Conservation (phyloP, 1,140 invertebrate species). For the Goniozus legneri region DNA sequence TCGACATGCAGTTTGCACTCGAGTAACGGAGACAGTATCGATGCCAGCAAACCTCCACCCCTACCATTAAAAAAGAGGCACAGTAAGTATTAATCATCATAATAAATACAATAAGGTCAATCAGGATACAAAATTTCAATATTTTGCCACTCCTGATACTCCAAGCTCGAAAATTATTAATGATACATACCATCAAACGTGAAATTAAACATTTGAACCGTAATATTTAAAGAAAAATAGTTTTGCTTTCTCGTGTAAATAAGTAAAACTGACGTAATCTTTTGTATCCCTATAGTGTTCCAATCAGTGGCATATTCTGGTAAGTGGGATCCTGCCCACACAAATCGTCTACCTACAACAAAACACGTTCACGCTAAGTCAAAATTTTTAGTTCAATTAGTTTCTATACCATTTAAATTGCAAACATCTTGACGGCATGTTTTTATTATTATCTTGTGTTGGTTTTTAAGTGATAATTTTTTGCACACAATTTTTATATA, state of each 20-base stretch:
- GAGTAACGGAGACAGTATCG: conserved; percentile 48
- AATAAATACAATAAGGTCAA: no score
- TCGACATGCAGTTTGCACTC: conserved; percentile 56
- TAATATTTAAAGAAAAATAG: neutral
- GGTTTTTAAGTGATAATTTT: conserved; percentile 27
- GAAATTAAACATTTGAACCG: neutral
- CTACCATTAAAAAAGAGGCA: conserved; percentile 88
- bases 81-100: no score
- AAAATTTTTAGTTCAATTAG: conserved; percentile 28
- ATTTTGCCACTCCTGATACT: no score
- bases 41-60: conserved; percentile 74
- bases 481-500: no score
- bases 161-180: no score
- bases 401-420: conserved; percentile 27
- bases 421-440: conserved; percentile 41
- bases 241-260: no score
- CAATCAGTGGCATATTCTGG: conserved; percentile 90
- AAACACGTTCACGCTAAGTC: conserved; percentile 50
- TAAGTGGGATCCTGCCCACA: conserved; percentile 66
- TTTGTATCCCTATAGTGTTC: conserved; percentile 76
- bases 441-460: conserved; percentile 23
- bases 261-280: conserved; percentile 53
- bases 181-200: neutral
- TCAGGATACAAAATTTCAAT: no score
- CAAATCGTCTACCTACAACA: conserved; percentile 40